These are phyloP conservation scores for Syngnathoides biaculeatus DNA, from an alignment of 2,113 vertebrate species.

Conservation along the genomic window DNA sequence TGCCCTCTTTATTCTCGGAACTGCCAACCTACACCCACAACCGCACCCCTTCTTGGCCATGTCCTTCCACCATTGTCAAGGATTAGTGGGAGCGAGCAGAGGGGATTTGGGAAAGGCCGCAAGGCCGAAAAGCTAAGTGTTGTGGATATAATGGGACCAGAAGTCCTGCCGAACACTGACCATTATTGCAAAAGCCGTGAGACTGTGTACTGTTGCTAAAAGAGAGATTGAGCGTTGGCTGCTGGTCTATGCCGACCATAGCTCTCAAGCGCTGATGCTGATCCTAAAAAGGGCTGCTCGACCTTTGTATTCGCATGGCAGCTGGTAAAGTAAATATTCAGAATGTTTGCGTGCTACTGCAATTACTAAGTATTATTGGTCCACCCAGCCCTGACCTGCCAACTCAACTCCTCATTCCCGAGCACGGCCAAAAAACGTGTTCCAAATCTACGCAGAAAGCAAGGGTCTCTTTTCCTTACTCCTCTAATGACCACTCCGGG, in stretches of 20 bases:
- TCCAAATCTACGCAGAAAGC: slow-evolving; percentile 46
- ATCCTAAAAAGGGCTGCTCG: background rate
- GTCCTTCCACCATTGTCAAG: slow-evolving; percentile 48
- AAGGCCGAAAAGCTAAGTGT: slow-evolving; percentile 68
- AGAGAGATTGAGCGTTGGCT: slow-evolving; percentile 10
- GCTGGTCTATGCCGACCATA: background rate
- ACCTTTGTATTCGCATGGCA: slow-evolving; percentile 30
- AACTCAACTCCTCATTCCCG: slow-evolving; percentile 13
- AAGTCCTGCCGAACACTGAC: slow-evolving; percentile 52
- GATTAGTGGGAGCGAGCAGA: slow-evolving; percentile 58
- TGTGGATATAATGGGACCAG: slow-evolving; percentile 57
- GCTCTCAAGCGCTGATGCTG: slow-evolving; percentile 2
- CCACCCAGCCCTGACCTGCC: slow-evolving; percentile 32
- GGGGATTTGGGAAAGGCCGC: slow-evolving; percentile 60
- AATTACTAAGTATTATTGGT: slow-evolving; percentile 34
- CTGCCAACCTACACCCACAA: slow-evolving; percentile 32
- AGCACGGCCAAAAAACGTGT: slow-evolving; percentile 43
- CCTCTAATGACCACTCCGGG: slow-evolving; percentile 78
- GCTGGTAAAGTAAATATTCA: slow-evolving; percentile 21
- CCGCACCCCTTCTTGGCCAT: slow-evolving; percentile 22
- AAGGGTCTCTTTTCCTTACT: slow-evolving; percentile 54
- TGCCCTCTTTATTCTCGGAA: slow-evolving; percentile 49
- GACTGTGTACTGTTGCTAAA: slow-evolving; percentile 12
- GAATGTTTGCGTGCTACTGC: slow-evolving; percentile 31
- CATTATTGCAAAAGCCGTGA: slow-evolving; percentile 14